Conservation (phyloP, 1,140 invertebrate species). For the Drosophila subobscura region DNA sequence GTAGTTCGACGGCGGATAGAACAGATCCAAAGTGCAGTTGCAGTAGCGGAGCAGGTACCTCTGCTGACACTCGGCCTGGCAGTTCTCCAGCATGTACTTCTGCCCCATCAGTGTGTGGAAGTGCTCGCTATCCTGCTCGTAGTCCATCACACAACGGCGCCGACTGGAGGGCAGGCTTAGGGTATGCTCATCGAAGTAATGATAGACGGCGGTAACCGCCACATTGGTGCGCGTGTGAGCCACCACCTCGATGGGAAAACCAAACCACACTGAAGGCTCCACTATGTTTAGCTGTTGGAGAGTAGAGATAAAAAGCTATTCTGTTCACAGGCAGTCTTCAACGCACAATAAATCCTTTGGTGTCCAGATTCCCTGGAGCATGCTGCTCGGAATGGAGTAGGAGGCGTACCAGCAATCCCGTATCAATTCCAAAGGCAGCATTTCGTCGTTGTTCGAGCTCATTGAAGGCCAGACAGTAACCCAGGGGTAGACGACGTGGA, state of each 20-base stretch:
- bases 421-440: slow-evolving; percentile 19
- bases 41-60: slow-evolving; percentile 59
- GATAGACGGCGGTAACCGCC: slow-evolving; percentile 53
- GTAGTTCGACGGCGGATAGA: slow-evolving; percentile 67
- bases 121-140: slow-evolving; percentile 48
- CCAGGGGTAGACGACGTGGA: slow-evolving; percentile 39
- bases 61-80: slow-evolving; percentile 68
- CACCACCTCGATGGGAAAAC: slow-evolving; percentile 31
- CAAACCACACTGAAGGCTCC: slow-evolving; percentile 54
- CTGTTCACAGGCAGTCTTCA: background rate
- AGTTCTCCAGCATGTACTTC: slow-evolving; percentile 77
- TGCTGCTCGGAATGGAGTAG: slow-evolving; percentile 28
- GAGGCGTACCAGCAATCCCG: slow-evolving; percentile 40
- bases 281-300: slow-evolving; percentile 50
- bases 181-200: slow-evolving; percentile 59
- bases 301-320: background rate
- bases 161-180: slow-evolving; percentile 28
- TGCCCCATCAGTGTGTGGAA: slow-evolving; percentile 51
- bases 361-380: slow-evolving; percentile 42
- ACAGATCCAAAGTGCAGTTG: slow-evolving; percentile 74
- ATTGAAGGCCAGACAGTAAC: slow-evolving; percentile 63
- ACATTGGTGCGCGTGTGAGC: slow-evolving; percentile 53
- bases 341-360: slow-evolving; percentile 66
- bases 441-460: slow-evolving; percentile 46
- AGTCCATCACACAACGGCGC: slow-evolving; percentile 56